Base-by-base conservation (phyloP, 2,888 invertebrate genomes). In the Metallyticus violacea region DNA sequence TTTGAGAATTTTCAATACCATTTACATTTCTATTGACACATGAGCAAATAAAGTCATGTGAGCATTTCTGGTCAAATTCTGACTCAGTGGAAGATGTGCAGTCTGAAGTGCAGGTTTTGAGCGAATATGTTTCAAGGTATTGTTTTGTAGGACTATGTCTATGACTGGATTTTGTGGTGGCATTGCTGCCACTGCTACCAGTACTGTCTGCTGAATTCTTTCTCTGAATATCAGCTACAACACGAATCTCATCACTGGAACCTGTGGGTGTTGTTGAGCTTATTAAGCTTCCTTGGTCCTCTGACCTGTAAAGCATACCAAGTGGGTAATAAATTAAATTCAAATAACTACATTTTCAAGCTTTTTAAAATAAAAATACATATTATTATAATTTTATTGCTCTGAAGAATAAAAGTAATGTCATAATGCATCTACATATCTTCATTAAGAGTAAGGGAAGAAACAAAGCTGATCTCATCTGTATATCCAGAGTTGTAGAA, bases 191-290 rank as follows among this genome's bases (percentile, higher is more conserved):
- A 29, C 86, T 88, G 29, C 87, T 87, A 27, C 87, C 85, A 26
- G 86, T 87, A 28, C 87, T 88, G 76, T 88, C 88, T 30, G 87
- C 88, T 25, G 88, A 89, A 77, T 86, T 88, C 40, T 87, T 86
- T 62, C 87, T 85, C 26, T 86, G 87, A 77, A 87, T 86, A n/a
- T 84, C 83, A 7, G 77, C 79, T 76, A 78, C 85, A 15, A 86
- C 78, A n/a, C 84, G 85, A 6, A 15, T 27, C 93, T 85, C 86
- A 26, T 40, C 79, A 25, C 83, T 82, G 76, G 81, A 81, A 15
- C 26, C 7, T 7, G 29, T 30, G 6, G 82, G 62, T 3, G 62
- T 81, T 2, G 62, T 30, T 81, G 62, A 25, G n/a, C n/a, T 25
- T n/a, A 62, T 6, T 62, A 26, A 62, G 26, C 26, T 76, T 6